Conservation (phyloP, 2,888 invertebrate genomes). For the Drosophila nigricruria region DNA sequence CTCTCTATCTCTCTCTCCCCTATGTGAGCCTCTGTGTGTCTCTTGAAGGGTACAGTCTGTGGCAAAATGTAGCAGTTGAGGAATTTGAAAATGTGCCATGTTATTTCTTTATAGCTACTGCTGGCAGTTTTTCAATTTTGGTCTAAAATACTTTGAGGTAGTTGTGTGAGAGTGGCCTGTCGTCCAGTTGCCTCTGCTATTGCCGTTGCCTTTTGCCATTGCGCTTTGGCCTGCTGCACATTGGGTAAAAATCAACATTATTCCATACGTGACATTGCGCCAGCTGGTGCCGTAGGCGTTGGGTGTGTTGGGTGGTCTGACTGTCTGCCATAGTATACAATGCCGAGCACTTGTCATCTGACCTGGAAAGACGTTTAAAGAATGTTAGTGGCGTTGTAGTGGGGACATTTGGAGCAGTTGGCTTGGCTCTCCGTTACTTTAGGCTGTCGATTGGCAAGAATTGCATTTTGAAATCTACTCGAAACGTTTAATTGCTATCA, state of each 20-base stretch:
- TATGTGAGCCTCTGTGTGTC: neutral
- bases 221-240: slow-evolving; percentile 24
- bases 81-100: slow-evolving; percentile 37
- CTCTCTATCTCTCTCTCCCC: neutral
- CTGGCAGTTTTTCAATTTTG: slow-evolving; percentile 46
- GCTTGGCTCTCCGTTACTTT: slow-evolving; percentile 8
- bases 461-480: slow-evolving; percentile 36
- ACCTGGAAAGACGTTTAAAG: slow-evolving; percentile 30
- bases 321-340: slow-evolving; percentile 4
- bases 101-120: slow-evolving; percentile 38
- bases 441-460: slow-evolving; percentile 34
- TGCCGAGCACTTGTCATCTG: slow-evolving; percentile 35
- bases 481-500: slow-evolving; percentile 43
- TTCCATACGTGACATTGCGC: slow-evolving; percentile 52
- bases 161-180: slow-evolving; percentile 9
- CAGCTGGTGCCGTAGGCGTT: slow-evolving; percentile 31
- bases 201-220: slow-evolving; percentile 9
- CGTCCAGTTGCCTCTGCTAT: neutral
- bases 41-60: slow-evolving; percentile 21
- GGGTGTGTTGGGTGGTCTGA: neutral
- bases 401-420: slow-evolving; percentile 5
- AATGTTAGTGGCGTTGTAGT: neutral
- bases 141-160: slow-evolving; percentile 40
- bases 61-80: slow-evolving; percentile 39
- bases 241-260: slow-evolving; percentile 55